phyloP scores from a whole-genome alignment of 2,113 vertebrate species.

The Eira barbara region DNA sequence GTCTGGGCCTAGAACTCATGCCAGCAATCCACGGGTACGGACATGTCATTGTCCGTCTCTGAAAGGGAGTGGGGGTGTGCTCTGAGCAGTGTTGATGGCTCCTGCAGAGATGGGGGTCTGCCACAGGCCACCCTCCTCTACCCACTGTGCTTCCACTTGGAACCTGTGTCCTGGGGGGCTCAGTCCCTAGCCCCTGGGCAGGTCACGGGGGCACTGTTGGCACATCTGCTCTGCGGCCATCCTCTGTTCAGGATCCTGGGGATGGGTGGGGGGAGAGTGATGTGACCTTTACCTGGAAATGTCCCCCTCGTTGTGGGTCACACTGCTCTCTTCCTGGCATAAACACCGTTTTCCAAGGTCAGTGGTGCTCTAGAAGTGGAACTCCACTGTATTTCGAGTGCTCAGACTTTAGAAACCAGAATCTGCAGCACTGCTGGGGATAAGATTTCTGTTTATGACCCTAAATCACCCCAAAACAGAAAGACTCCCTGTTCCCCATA shows the following conservation, averaged over 20 bases:
- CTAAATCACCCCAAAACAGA: conserved; percentile 2
- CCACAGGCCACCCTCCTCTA: too few relatives aligned
- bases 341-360: not conserved
- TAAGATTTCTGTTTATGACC: conserved; percentile 45
- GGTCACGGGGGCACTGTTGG: not conserved
- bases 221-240: not conserved
- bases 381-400: not conserved
- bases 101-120: not conserved
- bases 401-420: conserved; percentile 4
- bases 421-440: not conserved
- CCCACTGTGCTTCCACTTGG: accelerated
- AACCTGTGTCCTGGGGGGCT: accelerated
- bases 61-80: too few relatives aligned
- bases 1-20: not conserved
- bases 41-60: not conserved
- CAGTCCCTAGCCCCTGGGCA: not conserved
- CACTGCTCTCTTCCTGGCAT: not conserved
- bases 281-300: not conserved
- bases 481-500: not conserved
- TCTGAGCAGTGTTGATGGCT: too few relatives aligned
- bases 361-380: not conserved
- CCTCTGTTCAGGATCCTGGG: accelerated
- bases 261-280: not conserved
- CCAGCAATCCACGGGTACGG: accelerated
- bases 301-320: not conserved